Evolutionary conservation across 2,797 vertebrate genomes (phyloP).

Genomic region (Novumbra hubbsi): DNA sequence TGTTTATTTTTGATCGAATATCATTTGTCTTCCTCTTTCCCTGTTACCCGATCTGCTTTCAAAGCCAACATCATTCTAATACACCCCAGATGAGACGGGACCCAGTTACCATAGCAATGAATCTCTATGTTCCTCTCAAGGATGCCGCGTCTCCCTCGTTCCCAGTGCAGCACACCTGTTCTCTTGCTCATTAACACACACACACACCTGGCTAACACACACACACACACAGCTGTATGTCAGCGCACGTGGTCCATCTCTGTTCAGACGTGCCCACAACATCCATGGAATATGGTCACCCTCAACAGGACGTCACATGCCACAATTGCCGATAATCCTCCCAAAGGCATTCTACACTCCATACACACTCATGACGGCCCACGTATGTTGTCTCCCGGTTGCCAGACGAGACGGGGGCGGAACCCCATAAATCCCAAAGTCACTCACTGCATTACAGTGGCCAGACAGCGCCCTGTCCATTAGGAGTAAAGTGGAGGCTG

Average conservation of each 20-base stretch:
- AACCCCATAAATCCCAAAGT: background rate
- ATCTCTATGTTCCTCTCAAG: constrained; percentile 19
- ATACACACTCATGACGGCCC: constrained; percentile 1
- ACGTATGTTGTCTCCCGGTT: background rate
- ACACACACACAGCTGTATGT: background rate
- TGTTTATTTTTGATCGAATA: constrained; percentile 1
- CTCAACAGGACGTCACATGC: background rate
- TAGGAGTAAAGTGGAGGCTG: constrained; percentile 14
- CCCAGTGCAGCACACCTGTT: constrained; percentile 17
- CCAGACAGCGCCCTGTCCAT: constrained; percentile 17
- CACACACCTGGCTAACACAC: constrained; percentile 2
- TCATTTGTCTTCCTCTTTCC: background rate
- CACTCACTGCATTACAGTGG: constrained; percentile 2
- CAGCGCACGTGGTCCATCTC: background rate
- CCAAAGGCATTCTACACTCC: background rate
- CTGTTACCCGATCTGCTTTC: constrained; percentile 2
- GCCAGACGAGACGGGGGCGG: too few relatives aligned
- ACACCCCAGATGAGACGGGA: constrained; percentile 34
- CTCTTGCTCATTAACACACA: background rate
- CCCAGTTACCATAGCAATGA: constrained; percentile 47
- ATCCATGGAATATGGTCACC: background rate
- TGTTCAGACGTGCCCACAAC: background rate
- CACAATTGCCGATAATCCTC: background rate
- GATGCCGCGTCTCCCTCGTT: background rate
- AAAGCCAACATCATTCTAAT: constrained; percentile 30